Evolutionary conservation across 2,113 vertebrate genomes (phyloP).

Genomic region (Upupa epops): DNA sequence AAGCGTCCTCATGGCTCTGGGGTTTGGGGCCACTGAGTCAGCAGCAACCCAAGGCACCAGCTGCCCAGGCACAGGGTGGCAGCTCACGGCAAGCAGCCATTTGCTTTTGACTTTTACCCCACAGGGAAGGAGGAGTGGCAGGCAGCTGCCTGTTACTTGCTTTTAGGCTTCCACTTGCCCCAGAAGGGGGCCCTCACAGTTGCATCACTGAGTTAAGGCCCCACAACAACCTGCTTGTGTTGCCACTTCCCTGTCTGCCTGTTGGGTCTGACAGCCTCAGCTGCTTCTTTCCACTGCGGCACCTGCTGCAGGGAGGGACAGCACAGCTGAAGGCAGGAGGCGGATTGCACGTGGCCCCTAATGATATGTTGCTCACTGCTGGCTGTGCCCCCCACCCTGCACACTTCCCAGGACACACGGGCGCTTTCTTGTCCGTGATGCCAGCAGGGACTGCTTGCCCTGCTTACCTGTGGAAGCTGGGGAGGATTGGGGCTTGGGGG

Average conservation of each 20-base stretch:
- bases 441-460: neutral
- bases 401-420: accelerated
- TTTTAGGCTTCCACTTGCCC: neutral
- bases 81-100: neutral
- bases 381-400: neutral
- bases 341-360: neutral
- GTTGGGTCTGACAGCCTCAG: neutral
- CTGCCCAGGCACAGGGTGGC: neutral
- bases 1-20: accelerated
- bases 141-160: neutral
- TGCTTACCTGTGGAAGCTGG: neutral
- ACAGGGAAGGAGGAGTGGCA: neutral
- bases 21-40: neutral
- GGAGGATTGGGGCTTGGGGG: neutral
- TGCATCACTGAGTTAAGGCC: accelerated
- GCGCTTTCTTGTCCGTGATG: accelerated
- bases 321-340: neutral
- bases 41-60: neutral
- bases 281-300: neutral
- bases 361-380: neutral
- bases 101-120: neutral
- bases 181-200: neutral
- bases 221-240: neutral
- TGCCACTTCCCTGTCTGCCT: neutral
- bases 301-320: neutral